phyloP scores from a whole-genome alignment of 2,888 invertebrate species.

The Leptopilina drosophilae region DNA sequence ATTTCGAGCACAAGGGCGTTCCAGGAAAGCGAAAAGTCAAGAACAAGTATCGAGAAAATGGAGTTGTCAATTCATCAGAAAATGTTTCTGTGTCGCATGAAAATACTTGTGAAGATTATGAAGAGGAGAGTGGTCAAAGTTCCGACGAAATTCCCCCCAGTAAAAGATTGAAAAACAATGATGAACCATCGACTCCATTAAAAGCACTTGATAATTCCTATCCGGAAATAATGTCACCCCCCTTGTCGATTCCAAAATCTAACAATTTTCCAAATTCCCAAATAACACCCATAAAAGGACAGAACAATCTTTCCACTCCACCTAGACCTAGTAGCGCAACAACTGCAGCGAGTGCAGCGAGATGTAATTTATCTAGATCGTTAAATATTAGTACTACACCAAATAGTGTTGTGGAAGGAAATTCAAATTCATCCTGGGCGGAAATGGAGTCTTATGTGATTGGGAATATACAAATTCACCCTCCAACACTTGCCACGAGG shows the following conservation, averaged over 20 bases:
- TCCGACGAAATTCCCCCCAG: slow-evolving; percentile 63
- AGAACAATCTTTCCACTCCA: slow-evolving; percentile 50
- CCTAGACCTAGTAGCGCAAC: slow-evolving; percentile 47
- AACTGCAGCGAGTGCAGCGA: slow-evolving; percentile 48
- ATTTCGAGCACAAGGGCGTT: slow-evolving; percentile 68
- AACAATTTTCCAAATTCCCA: slow-evolving; percentile 42
- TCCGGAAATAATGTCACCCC: slow-evolving; percentile 75
- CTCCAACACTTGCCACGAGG: slow-evolving; percentile 91
- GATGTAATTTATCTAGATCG: slow-evolving; percentile 49
- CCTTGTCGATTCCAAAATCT: slow-evolving; percentile 67
- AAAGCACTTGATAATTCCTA: slow-evolving; percentile 64
- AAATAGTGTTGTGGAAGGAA: slow-evolving; percentile 57
- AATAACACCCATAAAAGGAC: slow-evolving; percentile 52
- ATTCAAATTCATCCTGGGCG: slow-evolving; percentile 91
- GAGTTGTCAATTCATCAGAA: slow-evolving; percentile 62
- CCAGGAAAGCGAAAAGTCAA: slow-evolving; percentile 72
- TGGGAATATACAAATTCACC: slow-evolving; percentile 93
- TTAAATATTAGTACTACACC: slow-evolving; percentile 44
- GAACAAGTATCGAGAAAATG: slow-evolving; percentile 66
- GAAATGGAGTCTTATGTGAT: slow-evolving; percentile 93
- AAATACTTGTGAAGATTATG: slow-evolving; percentile 63
- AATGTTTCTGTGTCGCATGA: slow-evolving; percentile 47
- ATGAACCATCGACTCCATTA: slow-evolving; percentile 62
- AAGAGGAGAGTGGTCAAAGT: slow-evolving; percentile 50
- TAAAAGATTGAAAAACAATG: slow-evolving; percentile 67